phyloP scores from a whole-genome alignment of 35 echinoderm and acorn worm species.

The Holothuria glaberrima region DNA sequence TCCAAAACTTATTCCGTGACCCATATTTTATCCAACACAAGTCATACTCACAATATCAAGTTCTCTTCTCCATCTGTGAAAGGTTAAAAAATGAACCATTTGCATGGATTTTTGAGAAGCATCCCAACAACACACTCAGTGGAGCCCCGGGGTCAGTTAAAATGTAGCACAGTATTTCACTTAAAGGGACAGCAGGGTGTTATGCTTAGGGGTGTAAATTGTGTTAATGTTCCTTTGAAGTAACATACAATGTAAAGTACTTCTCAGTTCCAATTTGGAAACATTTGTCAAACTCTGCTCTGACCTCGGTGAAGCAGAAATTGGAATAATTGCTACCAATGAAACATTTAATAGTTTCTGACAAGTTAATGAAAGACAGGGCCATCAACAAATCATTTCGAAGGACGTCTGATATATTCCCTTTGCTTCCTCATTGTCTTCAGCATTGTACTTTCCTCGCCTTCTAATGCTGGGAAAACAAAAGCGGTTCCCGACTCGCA shows the following conservation, averaged over 20 bases:
- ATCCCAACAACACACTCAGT: no score
- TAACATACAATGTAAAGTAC: not conserved
- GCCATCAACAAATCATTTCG: not conserved
- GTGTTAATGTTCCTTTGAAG: no score
- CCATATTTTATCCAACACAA: no score
- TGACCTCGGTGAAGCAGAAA: not conserved
- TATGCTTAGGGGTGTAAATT: no score
- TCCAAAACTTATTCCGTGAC: no score
- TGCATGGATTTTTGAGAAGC: no score
- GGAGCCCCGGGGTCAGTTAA: not conserved
- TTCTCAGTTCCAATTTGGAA: not conserved
- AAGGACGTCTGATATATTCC: constrained; percentile 28
- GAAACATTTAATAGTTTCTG: constrained; percentile 28
- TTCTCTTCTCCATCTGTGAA: no score
- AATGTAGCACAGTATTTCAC: not conserved
- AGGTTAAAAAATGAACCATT: no score
- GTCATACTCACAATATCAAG: no score
- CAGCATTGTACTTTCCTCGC: not conserved
- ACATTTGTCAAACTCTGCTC: not conserved
- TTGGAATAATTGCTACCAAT: constrained; percentile 40
- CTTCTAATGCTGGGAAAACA: constrained; percentile 32
- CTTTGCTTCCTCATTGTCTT: not conserved
- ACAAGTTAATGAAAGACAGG: constrained; percentile 57
- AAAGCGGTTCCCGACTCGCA: constrained; percentile 16
- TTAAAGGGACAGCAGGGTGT: no score